Conservation (phyloP, 2,113 vertebrate genomes). For the Pycnonotus jocosus region DNA sequence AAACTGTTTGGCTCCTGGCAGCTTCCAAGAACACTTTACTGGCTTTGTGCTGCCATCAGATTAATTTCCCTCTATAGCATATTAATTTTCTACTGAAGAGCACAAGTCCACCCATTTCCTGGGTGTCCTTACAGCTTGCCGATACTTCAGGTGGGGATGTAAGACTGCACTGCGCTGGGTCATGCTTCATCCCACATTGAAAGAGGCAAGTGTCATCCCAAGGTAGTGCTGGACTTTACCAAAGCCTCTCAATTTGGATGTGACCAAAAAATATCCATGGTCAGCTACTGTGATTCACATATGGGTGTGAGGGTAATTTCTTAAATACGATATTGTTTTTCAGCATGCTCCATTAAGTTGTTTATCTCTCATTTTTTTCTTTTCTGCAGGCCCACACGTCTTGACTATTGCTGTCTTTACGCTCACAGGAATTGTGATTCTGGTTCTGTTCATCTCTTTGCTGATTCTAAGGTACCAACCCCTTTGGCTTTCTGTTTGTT, state of each 20-base stretch:
- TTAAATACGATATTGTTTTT: neutral
- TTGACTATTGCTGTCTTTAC: slow-evolving; percentile 85
- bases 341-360: neutral
- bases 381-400: slow-evolving; percentile 62
- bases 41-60: neutral
- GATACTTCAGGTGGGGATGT: neutral
- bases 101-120: neutral
- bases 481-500: neutral
- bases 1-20: neutral
- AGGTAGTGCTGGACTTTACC: neutral
- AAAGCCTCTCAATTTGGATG: neutral
- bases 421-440: slow-evolving; percentile 77
- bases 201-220: neutral
- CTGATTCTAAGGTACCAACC: slow-evolving; percentile 85
- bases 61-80: neutral
- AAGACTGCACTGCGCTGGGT: neutral
- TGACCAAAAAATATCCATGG: neutral
- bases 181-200: neutral
- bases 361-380: slow-evolving; percentile 4
- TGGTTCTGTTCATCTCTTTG: slow-evolving; percentile 83
- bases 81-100: neutral
- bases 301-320: neutral
- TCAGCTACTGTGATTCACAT: neutral
- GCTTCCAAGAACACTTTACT: neutral
- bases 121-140: neutral